Conservation (phyloP, 2,888 invertebrate genomes). For the Caenorhabditis auriculariae region DNA sequence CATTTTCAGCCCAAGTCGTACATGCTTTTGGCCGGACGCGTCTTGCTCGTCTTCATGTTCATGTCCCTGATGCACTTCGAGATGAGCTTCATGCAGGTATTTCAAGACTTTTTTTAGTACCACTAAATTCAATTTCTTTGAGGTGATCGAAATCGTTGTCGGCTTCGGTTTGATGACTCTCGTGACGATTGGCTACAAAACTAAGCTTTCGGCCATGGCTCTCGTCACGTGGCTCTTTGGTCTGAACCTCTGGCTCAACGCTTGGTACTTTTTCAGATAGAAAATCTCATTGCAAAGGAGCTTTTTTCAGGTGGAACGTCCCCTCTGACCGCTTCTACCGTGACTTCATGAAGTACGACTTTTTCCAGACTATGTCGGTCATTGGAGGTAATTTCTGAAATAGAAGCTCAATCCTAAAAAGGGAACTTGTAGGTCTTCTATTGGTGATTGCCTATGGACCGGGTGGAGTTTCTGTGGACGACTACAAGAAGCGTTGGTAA, state of each 20-base stretch:
- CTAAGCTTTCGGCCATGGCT: slow-evolving; percentile 92
- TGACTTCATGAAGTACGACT: slow-evolving; percentile 99
- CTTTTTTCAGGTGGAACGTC: slow-evolving; percentile 78
- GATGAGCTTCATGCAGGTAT: slow-evolving; percentile 77
- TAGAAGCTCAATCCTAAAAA: neutral
- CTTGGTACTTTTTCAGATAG: slow-evolving; percentile 72
- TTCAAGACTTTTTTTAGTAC: neutral
- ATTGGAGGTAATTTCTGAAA: slow-evolving; percentile 77
- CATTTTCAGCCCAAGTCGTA: slow-evolving; percentile 81
- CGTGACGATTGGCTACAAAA: slow-evolving; percentile 96
- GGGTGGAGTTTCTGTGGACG: slow-evolving; percentile 98
- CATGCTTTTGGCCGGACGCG: slow-evolving; percentile 89
- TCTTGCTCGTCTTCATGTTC: slow-evolving; percentile 97
- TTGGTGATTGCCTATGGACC: slow-evolving; percentile 98
- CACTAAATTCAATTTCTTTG: slow-evolving; percentile 1
- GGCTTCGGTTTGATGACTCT: slow-evolving; percentile 89
- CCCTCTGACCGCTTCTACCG: slow-evolving; percentile 91
- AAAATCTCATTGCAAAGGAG: too few species aligned
- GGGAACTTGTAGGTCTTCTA: slow-evolving; percentile 70
- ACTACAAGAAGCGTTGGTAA: slow-evolving; percentile 98
- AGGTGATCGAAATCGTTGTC: slow-evolving; percentile 77
- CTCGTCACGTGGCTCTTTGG: slow-evolving; percentile 81
- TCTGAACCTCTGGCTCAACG: slow-evolving; percentile 94
- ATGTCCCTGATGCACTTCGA: slow-evolving; percentile 92
- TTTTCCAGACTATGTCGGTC: slow-evolving; percentile 92